Evolutionary conservation across 2,113 vertebrate genomes (phyloP), one percentile per base, ranked within the genome.

Genomic region (Pollimyrus isidori): DNA sequence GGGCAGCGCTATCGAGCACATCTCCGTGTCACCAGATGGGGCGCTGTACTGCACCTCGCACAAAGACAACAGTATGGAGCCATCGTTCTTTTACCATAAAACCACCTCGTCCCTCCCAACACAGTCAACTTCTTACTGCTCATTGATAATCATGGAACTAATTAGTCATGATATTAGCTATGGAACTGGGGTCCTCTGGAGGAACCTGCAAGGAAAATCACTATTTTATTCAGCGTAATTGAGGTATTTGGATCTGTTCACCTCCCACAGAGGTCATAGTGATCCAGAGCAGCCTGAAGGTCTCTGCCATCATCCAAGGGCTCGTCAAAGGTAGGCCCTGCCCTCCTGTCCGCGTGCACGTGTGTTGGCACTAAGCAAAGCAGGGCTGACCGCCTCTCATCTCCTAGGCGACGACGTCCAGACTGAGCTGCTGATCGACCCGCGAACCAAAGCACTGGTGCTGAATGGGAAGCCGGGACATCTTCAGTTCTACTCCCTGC

Each of bases 381-480:
- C 53, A n/a, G 0, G 35, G 62, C 53, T 80, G 17, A 62, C 53
- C 5, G 30, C 11, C 39, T 19, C 7, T 89, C 88, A 49, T 7
- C 76, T 85, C 95, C 13, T 92, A 99, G 98, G 97, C 56, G 93
- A 94, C 1, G 82, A 90, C 21, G 80, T 98, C 88, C 93, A 89
- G 89, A 97, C 98, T 0, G 97, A 97, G 89, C 91, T 99, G 90
- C 94, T 96, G 91, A 92, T 99, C 90, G 98, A 99, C 92, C 98
- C 98, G 19, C 97, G 95, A 93, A 99, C 95, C 88, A 98, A 96
- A 94, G 96, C 98, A 89, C 92, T 99, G 93, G 98, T 99, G 90
- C 94, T 99, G 89, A 99, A 99, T 19, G 98, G 98, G 30, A 98
- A 97, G 91, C 98, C 98, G 0, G 98, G 98, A n/a, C 98, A 99